Percentiles rank a stretch among this genome's conserved stretches.
phyloP scores from a whole-genome alignment of 2,797 vertebrate species.

The Phalloptychus januarius region DNA sequence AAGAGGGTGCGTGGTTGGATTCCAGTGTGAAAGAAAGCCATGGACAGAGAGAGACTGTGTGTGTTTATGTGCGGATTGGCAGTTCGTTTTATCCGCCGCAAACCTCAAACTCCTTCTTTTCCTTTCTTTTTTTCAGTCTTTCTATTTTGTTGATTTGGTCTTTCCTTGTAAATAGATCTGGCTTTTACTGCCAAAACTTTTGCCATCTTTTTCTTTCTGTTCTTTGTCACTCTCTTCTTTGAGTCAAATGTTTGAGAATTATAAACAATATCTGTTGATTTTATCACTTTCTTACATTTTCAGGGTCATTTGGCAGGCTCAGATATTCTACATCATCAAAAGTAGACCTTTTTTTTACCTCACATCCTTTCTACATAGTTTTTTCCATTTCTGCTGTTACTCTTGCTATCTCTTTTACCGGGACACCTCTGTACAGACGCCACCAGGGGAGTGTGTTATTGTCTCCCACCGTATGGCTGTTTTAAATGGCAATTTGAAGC shows the following conservation, averaged over 20 bases:
- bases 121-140: slow-evolving; percentile 6
- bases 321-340: not conserved
- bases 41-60: slow-evolving; percentile 26
- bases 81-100: slow-evolving; percentile 40
- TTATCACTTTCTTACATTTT: slow-evolving; percentile 11
- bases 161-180: slow-evolving; percentile 11
- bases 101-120: slow-evolving; percentile 62
- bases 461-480: slow-evolving; percentile 81
- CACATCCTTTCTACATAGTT: slow-evolving; percentile 31
- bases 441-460: slow-evolving; percentile 78
- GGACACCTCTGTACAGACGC: slow-evolving; percentile 62
- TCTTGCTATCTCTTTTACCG: slow-evolving; percentile 20
- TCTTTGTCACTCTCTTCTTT: not conserved
- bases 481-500: slow-evolving; percentile 86
- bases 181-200: slow-evolving; percentile 8
- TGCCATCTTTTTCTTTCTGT: slow-evolving; percentile 10
- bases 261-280: slow-evolving; percentile 9
- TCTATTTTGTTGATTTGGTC: slow-evolving; percentile 22
- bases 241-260: not conserved
- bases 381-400: slow-evolving; percentile 7
- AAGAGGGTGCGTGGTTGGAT: slow-evolving; percentile 6
- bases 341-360: slow-evolving; percentile 33
- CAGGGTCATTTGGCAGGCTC: slow-evolving; percentile 18
- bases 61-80: slow-evolving; percentile 47
- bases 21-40: slow-evolving; percentile 43